Percentiles rank a stretch among this genome's conserved stretches.
Evolutionary conservation across 2,113 vertebrate genomes (phyloP).

Genomic region (Gila orcuttii): DNA sequence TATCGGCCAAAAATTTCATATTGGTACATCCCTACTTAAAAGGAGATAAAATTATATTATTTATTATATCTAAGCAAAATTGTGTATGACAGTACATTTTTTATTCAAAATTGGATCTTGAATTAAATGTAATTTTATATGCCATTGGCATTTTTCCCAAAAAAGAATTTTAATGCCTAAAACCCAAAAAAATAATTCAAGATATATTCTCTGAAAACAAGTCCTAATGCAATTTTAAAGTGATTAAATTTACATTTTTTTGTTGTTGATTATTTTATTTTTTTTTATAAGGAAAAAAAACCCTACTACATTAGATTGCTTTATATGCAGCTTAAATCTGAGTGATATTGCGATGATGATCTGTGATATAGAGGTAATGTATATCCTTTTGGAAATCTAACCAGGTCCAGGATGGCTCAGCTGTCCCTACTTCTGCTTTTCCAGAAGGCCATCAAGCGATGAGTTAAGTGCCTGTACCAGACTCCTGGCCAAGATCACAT

Average conservation of each 20-base stretch:
- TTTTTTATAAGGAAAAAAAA: neutral
- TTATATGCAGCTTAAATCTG: neutral
- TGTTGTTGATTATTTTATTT: too few species aligned
- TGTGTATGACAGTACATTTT: neutral
- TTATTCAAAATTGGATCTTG: neutral
- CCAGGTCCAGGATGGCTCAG: conserved; percentile 52
- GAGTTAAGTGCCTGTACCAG: conserved; percentile 48
- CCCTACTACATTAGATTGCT: neutral
- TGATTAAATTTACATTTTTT: neutral
- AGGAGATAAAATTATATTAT: too few species aligned
- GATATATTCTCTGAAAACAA: too few species aligned
- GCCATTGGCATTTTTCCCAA: neutral
- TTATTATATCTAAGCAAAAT: too few species aligned
- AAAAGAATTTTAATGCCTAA: too few species aligned
- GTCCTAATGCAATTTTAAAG: neutral
- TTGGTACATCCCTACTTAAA: too few species aligned
- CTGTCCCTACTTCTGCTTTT: conserved; percentile 62
- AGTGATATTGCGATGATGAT: neutral
- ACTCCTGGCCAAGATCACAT: conserved; percentile 33
- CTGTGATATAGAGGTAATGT: neutral
- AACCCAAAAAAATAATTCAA: too few species aligned
- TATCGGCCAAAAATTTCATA: too few species aligned
- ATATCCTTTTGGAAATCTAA: conserved; percentile 11
- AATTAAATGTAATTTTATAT: neutral
- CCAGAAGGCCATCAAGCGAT: conserved; percentile 57